Base-by-base conservation (phyloP, 2,113 vertebrate species). In the Theristicus caerulescens region DNA sequence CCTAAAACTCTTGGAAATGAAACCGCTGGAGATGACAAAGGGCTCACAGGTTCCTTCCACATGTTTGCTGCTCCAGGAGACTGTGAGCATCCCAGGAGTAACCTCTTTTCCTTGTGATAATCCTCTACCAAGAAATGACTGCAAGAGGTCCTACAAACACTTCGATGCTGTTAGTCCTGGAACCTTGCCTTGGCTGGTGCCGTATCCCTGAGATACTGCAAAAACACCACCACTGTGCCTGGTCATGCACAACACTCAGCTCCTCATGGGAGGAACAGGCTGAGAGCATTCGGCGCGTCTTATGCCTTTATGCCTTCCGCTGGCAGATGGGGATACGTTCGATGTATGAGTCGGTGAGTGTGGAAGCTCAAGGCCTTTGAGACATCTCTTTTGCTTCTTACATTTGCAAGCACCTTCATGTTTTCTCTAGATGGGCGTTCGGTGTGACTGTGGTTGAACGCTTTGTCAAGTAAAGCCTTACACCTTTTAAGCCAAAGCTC, bases 281-380 rank as follows among this genome's bases (percentile, higher is more conserved):
- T 38, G 69, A 36, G 70, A 11, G 55, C 2, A 0, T 36, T 67
- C 1, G 1, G 52, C 5, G 54, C 2, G 1, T 13, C 55, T 72
- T 13, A 34, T 2, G 13, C 24, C n/a, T 66, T 49, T 13, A 55
- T 18, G 34, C 15, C 59, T 57, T 74, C 51, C 34, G 49, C 26
- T 27, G 32, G 20, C 46, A 79, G 52, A 31, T 0, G 2, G 67
- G 42, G 40, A 32, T 26, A 40, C 0, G 3, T 47, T 32, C 44
- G 22, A 16, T 10, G 13, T 36, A 6, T 19, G 26, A 77, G 27
- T 24, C 7, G 11, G 26, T 4, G 12, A 36, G 29, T 4, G 13
- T 25, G 34, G 34, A 52, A 71, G 58, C 25, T 36, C 16, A 9
- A 51, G 52, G 20, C 11, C 66, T 71, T 44, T 51, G 20, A 72